Base-by-base conservation (phyloP, 2,797 vertebrate genomes). In the Muraenolepis orangiensis region DNA sequence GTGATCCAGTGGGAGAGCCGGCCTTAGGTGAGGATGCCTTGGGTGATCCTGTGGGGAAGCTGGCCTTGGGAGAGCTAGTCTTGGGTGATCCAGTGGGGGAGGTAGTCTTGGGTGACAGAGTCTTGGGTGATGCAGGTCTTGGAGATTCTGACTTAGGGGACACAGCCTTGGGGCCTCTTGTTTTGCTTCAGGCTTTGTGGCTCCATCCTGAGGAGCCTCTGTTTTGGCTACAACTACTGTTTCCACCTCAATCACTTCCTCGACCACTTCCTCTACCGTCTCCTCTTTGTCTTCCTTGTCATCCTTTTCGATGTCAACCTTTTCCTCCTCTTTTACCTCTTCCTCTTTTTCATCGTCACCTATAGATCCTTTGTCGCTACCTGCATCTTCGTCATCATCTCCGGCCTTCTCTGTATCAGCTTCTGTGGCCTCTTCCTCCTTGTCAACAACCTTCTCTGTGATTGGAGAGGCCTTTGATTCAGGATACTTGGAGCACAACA, bases 161-260 rank as follows among this genome's bases (percentile, higher is more conserved):
- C 30, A 77, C 80, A 3, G 81, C 69, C 61, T 91, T 90, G 29
- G 84, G 11, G 69, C 38, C 46, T 79, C 84, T 26, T 77, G 70
- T 73, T 88, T 88, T 13, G 76, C 77, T 61, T 76, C 76, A 28
- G 70, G 70, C 74, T 85, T 74, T 8, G 75, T 16, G 0, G 74
- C 77, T 83, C 94, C 89, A 34, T 86, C 85, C 80, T 91, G 92
- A 0, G 85, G 86, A 78, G 87, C 83, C 83, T 91, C 90, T 82
- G 94, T 83, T 81, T 94, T 78, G 87, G 92, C 75, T 46, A 80
- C 79, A 30, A 38, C 74, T 70, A 84, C 74, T 61, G 51, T 46
- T 12, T 74, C 75, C 20, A 80, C 87, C 61, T 89, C 89, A 70
- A 79, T 69, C 72, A 85, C 75, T 29, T 84, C 87, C 66, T 89